Conservation (phyloP, 2,888 invertebrate genomes). For the Epinotia demarniana region DNA sequence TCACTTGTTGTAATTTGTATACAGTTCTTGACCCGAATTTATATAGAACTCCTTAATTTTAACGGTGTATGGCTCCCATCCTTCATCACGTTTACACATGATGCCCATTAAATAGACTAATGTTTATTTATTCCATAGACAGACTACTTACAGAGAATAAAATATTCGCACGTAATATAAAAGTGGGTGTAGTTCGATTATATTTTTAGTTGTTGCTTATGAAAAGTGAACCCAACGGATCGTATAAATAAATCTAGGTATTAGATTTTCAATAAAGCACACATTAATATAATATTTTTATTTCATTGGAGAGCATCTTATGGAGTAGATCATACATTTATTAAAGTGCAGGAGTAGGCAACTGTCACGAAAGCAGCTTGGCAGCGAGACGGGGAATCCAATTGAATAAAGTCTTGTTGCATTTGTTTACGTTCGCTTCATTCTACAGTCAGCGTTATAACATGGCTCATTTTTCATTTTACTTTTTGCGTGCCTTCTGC, state of each 20-base stretch:
- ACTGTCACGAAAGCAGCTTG: conserved; percentile 27
- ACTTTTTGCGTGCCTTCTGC: not conserved
- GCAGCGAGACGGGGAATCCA: conserved; percentile 26
- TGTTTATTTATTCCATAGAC: conserved; percentile 35
- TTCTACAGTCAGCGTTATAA: conserved; percentile 2
- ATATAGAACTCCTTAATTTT: conserved; percentile 36
- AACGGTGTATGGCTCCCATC: conserved; percentile 34
- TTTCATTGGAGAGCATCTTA: no score
- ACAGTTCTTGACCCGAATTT: conserved; percentile 40
- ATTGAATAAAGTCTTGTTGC: conserved; percentile 33
- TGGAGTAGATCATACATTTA: conserved; percentile 4
- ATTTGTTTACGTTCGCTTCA: conserved; percentile 24
- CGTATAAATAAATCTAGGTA: not conserved
- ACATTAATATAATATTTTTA: no score
- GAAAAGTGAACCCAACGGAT: not conserved
- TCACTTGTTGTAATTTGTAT: conserved; percentile 22
- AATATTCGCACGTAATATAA: conserved; percentile 20
- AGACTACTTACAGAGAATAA: conserved; percentile 18
- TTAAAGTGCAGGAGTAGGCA: conserved; percentile 26
- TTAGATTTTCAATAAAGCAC: no score
- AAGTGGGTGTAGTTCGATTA: not conserved
- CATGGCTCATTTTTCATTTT: conserved; percentile 11
- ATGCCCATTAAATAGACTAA: conserved; percentile 28
- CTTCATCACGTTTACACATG: conserved; percentile 35
- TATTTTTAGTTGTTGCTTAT: not conserved